Base-by-base conservation (phyloP, 2,888 invertebrate species). In the Tipula unca region DNA sequence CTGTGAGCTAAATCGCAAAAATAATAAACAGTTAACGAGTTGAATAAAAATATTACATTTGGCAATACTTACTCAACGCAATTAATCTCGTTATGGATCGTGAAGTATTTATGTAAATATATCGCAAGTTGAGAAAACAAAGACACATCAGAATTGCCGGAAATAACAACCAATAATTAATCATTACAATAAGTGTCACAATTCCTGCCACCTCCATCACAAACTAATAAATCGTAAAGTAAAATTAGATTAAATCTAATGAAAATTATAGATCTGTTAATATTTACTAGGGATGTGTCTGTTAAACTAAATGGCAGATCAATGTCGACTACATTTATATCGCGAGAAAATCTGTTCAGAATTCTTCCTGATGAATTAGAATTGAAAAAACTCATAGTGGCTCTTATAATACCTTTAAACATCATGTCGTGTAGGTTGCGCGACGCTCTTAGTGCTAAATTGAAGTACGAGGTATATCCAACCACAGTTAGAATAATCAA, bases 301-400 rank as follows among this genome's bases (percentile, higher is more conserved):
- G 94, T 90, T 20, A 94, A 89, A 69, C 93, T 93, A 85, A 92
- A 91, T 0, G 94, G 94, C 84, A 94, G 88, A 85, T 93, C 90
- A 84, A 93, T 93, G 87, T 94, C 94, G 82, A 94, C 90, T 0
- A 93, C 92, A 8, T 93, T 94, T 82, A 95, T 93, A 88, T 96
- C 96, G 89, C 95, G 95, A 3, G 95, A 94, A 89, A 96, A 95
- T 82, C 96, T 92, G 90, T 95, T 95, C 35, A 96, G 90, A 87
- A 96, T 94, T 86, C 94, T 92, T 8, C 94, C 94, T 90, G 92
- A 89, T 89, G 95, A 94, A 89, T 96, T 96, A 86, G 93, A 93
- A 89, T 96, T 95, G 90, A 95, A 96, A 91, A 96, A 96, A 89
- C 93, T 92, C 92, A 96, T 94, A 0, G 94, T 94, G 0, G 95